phyloP scores from a whole-genome alignment of 2,888 invertebrate species.

The Pyrocoelia pectoralis region DNA sequence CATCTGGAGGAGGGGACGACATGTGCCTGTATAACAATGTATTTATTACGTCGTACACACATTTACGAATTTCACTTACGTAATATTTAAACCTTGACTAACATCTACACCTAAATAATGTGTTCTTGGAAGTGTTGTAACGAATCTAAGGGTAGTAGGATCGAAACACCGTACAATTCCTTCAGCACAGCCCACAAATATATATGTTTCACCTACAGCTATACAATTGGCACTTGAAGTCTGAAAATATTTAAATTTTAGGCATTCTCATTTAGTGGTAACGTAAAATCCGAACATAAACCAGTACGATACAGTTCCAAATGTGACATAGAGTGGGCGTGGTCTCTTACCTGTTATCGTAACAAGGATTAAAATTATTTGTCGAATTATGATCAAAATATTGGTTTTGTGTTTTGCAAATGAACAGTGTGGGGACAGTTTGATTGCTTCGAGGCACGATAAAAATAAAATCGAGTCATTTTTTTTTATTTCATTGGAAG shows the following conservation, averaged over 20 bases:
- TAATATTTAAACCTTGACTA: constrained; percentile 80
- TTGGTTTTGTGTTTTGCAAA: too few species aligned
- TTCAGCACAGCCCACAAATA: constrained; percentile 95
- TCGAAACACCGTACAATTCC: constrained; percentile 91
- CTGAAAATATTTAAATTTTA: constrained; percentile 62
- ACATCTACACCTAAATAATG: constrained; percentile 96
- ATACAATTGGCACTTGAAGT: constrained; percentile 93
- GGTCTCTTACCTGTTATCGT: too few species aligned
- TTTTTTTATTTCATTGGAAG: too few species aligned
- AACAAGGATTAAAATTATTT: too few species aligned
- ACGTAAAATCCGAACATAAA: too few species aligned
- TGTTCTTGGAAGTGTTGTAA: constrained; percentile 88
- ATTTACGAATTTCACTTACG: constrained; percentile 60
- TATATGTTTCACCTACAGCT: constrained; percentile 83
- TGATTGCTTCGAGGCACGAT: too few species aligned
- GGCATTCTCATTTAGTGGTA: too few species aligned
- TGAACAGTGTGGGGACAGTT: too few species aligned
- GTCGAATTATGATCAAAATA: too few species aligned
- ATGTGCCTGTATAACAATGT: constrained; percentile 70
- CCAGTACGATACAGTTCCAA: too few species aligned
- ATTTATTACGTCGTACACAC: neutral
- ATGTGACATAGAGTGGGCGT: too few species aligned
- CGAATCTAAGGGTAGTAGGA: constrained; percentile 82
- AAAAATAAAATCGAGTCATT: too few species aligned
- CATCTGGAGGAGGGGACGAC: constrained; percentile 80